A percentile compares a stretch with the other conserved stretches of the same genome.
phyloP scores from a whole-genome alignment of 1,140 invertebrate species.

The Halotydeus destructor region DNA sequence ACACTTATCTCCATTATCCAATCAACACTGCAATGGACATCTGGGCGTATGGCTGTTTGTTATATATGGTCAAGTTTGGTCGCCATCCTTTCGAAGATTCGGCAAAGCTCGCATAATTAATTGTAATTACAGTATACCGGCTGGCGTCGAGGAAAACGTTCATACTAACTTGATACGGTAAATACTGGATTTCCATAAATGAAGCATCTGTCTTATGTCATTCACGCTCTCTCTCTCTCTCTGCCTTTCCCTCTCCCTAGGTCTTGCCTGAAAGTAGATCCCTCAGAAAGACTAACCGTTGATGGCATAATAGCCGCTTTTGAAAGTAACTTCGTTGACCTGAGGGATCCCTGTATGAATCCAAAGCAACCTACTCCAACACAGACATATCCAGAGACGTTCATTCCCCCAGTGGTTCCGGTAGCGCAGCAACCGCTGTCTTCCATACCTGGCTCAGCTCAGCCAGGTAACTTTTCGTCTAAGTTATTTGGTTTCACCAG shows the following conservation, averaged over 20 bases:
- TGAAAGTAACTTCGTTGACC: constrained; percentile 13
- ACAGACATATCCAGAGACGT: not conserved
- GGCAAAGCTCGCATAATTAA: constrained; percentile 88
- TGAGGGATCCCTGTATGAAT: constrained; percentile 9
- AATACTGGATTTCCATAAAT: constrained; percentile 20
- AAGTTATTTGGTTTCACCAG: constrained; percentile 14
- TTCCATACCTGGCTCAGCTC: constrained; percentile 5
- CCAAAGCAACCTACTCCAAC: constrained; percentile 2
- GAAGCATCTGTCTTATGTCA: not conserved
- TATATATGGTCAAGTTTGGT: constrained; percentile 76
- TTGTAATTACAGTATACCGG: constrained; percentile 68
- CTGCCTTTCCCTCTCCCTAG: constrained; percentile 1
- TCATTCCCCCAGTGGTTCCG: not conserved
- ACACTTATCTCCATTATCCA: constrained; percentile 87
- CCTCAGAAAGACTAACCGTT: constrained; percentile 7
- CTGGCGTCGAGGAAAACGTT: constrained; percentile 52
- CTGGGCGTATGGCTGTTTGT: constrained; percentile 90
- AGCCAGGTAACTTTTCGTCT: constrained; percentile 5
- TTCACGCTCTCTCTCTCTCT: not conserved
- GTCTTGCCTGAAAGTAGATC: constrained; percentile 14
- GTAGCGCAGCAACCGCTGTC: not conserved
- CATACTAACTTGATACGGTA: constrained; percentile 53
- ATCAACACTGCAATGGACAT: constrained; percentile 69
- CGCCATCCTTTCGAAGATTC: constrained; percentile 92
- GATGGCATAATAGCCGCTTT: constrained; percentile 7